phyloP scores from a whole-genome alignment of 2,797 vertebrate genomes.

The Coilia nasus region DNA sequence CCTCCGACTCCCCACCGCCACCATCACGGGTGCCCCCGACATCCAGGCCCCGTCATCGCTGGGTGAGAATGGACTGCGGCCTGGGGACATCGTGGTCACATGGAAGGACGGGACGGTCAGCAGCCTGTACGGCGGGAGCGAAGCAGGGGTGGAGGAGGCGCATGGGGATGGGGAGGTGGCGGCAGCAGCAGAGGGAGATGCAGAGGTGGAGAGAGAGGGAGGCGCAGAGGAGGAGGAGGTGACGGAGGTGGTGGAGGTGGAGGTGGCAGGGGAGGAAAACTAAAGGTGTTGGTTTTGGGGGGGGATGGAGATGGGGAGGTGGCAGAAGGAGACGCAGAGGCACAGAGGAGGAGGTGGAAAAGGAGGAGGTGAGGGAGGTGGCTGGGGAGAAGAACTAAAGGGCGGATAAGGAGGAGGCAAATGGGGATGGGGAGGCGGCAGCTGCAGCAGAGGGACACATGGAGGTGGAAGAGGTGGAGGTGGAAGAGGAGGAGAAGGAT shows the following conservation, averaged over 20 bases:
- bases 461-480: background rate
- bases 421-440: background rate
- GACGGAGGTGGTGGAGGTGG: background rate
- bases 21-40: constrained; percentile 34
- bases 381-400: too few species aligned
- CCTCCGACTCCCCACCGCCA: constrained; percentile 24
- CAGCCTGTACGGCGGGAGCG: constrained; percentile 61
- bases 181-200: constrained; percentile 42
- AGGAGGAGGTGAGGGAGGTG: constrained; percentile 42
- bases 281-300: background rate
- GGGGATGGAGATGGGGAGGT: background rate
- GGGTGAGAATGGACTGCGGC: constrained; percentile 21
- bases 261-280: constrained; percentile 37
- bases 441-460: background rate
- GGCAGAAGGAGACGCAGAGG: background rate
- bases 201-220: background rate
- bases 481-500: background rate
- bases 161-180: background rate
- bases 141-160: constrained; percentile 35
- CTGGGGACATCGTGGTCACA: constrained; percentile 71
- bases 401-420: background rate
- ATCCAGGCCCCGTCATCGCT: constrained; percentile 6
- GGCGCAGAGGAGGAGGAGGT: background rate
- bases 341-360: background rate
- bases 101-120: constrained; percentile 80